Base-by-base conservation (phyloP, 2,797 vertebrate genomes). In the Silurus lanzhouensis region DNA sequence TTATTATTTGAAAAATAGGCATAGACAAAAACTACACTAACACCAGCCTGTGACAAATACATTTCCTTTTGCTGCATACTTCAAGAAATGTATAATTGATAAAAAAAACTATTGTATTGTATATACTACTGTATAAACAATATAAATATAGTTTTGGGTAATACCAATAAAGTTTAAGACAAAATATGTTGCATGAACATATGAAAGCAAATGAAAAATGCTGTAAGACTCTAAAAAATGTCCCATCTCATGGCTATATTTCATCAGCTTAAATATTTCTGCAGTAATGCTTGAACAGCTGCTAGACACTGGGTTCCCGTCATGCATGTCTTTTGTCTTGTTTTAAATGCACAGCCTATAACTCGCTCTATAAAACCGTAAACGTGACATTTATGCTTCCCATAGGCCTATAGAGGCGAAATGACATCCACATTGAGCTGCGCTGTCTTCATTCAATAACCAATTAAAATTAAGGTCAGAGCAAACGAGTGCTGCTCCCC, bases 401-500 rank as follows among this genome's bases (percentile, higher is more conserved):
- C 48, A 44, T 14, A 78, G 17, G 76, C 61, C 64, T 15, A 22
- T 1, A 20, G 25, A 74, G 20, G 38, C 14, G n/a, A 84, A 75
- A 77, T 84, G 52, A 58, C 38, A 63, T 71, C 64, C n/a, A 68
- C 52, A 20, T 14, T 2, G 25, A 75, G 20, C 48, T 6, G 19
- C 27, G 15, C 13, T 25, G 31, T 22, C 83, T 84, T 81, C 38
- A 38, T 82, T 22, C 38, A 75, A 48, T 84, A 89, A 82, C 84
- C 87, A 88, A 88, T 90, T 79, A 82, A 66, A n/a, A 25, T 84
- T 85, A 88, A 91, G 89, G 87, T 89, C 89, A 88, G 66, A n/a
- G 22, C 15, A 48, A 20, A 71, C 27, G 83, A 79, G 52, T 1
- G 66, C 6, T 8, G 52, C 52, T 31, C 15, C 15, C 48, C 48